Percentiles rank a stretch among this genome's conserved stretches.
phyloP scores from a whole-genome alignment of 2,797 vertebrate species.

The Xyrichtys novacula region DNA sequence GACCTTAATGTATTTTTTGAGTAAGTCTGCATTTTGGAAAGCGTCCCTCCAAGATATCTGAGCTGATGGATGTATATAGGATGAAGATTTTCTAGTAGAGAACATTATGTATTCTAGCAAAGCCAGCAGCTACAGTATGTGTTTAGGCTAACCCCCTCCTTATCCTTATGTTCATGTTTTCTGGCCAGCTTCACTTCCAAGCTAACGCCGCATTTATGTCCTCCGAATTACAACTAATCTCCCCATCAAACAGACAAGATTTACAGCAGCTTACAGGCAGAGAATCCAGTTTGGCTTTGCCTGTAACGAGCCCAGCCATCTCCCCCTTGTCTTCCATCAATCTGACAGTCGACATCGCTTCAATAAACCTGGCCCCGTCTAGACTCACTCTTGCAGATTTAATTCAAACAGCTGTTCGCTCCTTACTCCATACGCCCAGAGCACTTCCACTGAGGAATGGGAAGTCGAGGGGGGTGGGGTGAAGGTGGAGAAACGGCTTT shows the following conservation, averaged over 20 bases:
- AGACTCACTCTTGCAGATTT: conserved; percentile 83
- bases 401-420: conserved; percentile 87
- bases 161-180: conserved; percentile 45
- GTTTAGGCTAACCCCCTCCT: conserved; percentile 42
- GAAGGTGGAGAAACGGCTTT: background rate
- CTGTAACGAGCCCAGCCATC: conserved; percentile 73
- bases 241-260: conserved; percentile 77
- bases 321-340: conserved; percentile 83
- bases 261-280: conserved; percentile 73
- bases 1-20: background rate
- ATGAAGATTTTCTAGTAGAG: background rate
- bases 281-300: conserved; percentile 72
- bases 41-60: background rate
- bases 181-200: conserved; percentile 54
- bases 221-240: conserved; percentile 77
- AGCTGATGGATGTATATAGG: background rate
- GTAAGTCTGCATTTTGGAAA: background rate
- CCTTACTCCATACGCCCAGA: conserved; percentile 65
- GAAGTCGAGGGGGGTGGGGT: conserved; percentile 6
- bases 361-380: conserved; percentile 83
- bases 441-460: conserved; percentile 69
- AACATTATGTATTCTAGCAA: background rate
- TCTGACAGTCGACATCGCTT: conserved; percentile 84
- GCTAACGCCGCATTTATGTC: conserved; percentile 72
- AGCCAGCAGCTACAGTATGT: background rate